A percentile compares a stretch with the other conserved stretches of the same genome.
phyloP scores from a whole-genome alignment of 2,888 invertebrate species.

The Cryptosula pallasiana region DNA sequence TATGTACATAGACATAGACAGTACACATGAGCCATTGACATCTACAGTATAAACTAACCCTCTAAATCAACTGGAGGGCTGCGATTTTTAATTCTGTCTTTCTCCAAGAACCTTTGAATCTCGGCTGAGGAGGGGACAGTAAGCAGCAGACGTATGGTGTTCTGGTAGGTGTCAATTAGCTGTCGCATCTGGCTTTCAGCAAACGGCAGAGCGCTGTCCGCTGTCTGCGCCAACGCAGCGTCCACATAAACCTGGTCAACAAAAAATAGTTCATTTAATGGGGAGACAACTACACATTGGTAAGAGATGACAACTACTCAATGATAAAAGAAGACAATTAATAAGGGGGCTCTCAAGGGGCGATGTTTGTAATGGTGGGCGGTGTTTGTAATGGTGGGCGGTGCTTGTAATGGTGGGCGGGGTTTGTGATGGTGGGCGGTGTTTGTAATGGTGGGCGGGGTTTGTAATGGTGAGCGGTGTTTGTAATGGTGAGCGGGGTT shows the following conservation, averaged over 20 bases:
- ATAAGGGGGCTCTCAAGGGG: too few species aligned
- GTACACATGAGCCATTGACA: too few species aligned
- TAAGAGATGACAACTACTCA: not conserved
- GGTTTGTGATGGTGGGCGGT: too few species aligned
- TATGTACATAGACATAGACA: too few species aligned
- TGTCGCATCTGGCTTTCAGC: slow-evolving; percentile 56
- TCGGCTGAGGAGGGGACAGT: slow-evolving; percentile 62
- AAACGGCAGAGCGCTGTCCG: slow-evolving; percentile 57
- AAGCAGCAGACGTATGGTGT: slow-evolving; percentile 63
- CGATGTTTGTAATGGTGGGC: too few species aligned
- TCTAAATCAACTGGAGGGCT: slow-evolving; percentile 51
- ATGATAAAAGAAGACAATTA: slow-evolving; percentile 28
- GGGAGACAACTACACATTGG: not conserved
- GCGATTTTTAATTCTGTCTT: slow-evolving; percentile 30
- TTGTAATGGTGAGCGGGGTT: too few species aligned
- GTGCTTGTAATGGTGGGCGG: too few species aligned
- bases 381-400: too few species aligned
- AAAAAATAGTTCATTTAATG: too few species aligned
- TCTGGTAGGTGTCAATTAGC: slow-evolving; percentile 60
- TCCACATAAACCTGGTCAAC: slow-evolving; percentile 41
- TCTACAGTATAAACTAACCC: not conserved
- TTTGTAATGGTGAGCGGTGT: too few species aligned
- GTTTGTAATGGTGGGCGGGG: too few species aligned
- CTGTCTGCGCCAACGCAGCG: slow-evolving; percentile 52
- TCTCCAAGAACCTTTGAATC: slow-evolving; percentile 49